Evolutionary conservation across 2,113 vertebrate species (phyloP), one percentile per base, ranked within the genome.

Genomic region (Microcebus jonahi): DNA sequence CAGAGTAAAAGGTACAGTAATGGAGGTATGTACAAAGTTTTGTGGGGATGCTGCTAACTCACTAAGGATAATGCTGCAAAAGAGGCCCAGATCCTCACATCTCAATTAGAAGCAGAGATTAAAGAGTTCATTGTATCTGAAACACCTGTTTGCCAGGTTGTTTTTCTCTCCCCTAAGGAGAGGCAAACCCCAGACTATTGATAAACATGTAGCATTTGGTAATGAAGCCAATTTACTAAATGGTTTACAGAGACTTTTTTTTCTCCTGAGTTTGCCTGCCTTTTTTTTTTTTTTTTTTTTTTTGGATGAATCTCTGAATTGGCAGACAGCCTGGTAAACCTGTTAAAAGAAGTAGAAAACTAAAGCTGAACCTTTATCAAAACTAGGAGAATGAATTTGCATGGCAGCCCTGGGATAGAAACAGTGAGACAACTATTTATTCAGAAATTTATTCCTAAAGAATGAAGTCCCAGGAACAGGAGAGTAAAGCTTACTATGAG

Each of bases 201-300:
- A 63, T 84, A 93, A 95, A 93, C 42, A 89, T 70, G 36, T 81
- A 84, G 39, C 57, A 42, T 89, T 97, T 95, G 68, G 39, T 94
- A 97, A 85, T 94, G 80, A 89, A 90, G 59, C 73, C 80, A 73
- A 84, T 93, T 96, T 95, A 36, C 55, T 94, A 59, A 95, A 67
- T 82, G 27, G 29, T 79, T 95, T 65, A 53, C 34, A 53, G 23
- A 48, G 17, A 73, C 39, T 0, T 61, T 93, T 61, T 93, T 57
- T 82, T 73, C 39, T 95, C 85, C 63, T 42, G 61, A 76, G 7
- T 90, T 88, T 90, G 48, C 59, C 86, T 42, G 42, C 42, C 42
- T 42, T 42, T 55, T 96, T 87, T 80, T 65, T 55, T 96, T 87
- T 80, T 65, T 25, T 79, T 94, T 75, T 96, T 87, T 80, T 65